Percentiles rank a stretch among this genome's conserved stretches.
Evolutionary conservation across 2,113 vertebrate genomes (phyloP).

Genomic region (Chroicocephalus ridibundus): DNA sequence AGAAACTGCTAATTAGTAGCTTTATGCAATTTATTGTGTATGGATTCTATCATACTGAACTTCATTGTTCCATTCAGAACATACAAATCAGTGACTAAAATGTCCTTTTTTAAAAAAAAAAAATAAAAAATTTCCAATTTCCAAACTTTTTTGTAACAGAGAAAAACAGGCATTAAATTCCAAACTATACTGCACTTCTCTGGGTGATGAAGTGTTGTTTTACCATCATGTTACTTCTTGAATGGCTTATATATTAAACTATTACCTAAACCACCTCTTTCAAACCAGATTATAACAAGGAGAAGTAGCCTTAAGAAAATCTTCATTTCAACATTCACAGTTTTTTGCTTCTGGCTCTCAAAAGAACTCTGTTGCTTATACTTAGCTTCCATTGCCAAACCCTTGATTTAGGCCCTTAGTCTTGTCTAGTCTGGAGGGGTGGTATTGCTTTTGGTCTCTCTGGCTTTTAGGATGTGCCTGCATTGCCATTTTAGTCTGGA

Average conservation of each 20-base stretch:
- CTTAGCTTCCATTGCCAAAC: not conserved
- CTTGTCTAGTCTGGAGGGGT: not conserved
- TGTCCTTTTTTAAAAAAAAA: not conserved
- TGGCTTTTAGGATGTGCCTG: not conserved
- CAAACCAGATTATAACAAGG: not conserved
- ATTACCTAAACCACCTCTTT: not conserved
- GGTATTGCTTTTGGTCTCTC: not conserved
- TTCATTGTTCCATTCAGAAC: not conserved
- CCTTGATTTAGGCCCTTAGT: not conserved
- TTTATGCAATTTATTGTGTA: not conserved
- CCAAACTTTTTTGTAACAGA: not conserved
- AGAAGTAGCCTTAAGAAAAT: not conserved
- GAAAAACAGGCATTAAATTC: not conserved
- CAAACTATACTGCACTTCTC: not conserved
- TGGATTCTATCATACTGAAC: not conserved
- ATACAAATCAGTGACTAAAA: not conserved
- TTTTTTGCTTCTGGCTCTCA: not conserved
- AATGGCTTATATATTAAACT: not conserved
- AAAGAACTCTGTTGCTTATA: not conserved
- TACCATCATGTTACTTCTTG: not conserved
- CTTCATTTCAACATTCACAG: not conserved
- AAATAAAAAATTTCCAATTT: not conserved
- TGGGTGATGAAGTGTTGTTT: not conserved
- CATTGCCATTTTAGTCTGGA: not conserved
- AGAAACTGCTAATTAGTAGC: slow-evolving; percentile 12